A percentile compares a stretch with the other conserved stretches of the same genome.
These are phyloP conservation scores for Dusona sp. DNA, from an alignment of 2,888 invertebrate genomes.

Conservation along the genomic window DNA sequence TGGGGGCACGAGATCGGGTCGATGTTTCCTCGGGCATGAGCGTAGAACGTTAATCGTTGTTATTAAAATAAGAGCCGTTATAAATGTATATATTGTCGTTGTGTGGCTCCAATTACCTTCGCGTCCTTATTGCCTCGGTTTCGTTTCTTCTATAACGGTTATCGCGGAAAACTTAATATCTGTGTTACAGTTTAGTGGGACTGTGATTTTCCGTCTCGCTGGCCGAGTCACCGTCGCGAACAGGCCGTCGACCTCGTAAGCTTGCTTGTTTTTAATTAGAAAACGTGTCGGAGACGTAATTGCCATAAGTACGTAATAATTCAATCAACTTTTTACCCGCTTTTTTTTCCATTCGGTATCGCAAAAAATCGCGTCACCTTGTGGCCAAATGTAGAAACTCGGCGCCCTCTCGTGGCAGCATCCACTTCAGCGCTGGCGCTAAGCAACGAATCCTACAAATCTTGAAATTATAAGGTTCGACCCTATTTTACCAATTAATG, in stretches of 20 bases:
- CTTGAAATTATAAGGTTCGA: neutral
- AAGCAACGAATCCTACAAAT: neutral
- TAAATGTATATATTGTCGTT: neutral
- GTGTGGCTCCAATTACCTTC: constrained; percentile 16
- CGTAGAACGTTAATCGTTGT: neutral
- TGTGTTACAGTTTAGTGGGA: neutral
- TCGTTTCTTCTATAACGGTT: constrained; percentile 45
- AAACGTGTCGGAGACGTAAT: neutral
- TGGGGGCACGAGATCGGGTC: constrained; percentile 23
- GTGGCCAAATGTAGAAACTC: neutral
- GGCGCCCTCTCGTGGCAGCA: neutral
- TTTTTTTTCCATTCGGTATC: neutral
- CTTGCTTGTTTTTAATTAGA: neutral
- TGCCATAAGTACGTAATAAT: neutral
- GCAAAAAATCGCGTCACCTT: neutral
- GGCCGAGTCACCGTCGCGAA: neutral
- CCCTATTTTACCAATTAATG: neutral
- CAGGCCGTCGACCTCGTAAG: neutral
- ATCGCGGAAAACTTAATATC: constrained; percentile 8
- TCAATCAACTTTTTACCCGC: neutral
- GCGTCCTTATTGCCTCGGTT: constrained; percentile 31
- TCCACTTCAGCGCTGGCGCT: neutral
- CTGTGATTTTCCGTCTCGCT: neutral
- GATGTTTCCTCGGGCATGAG: neutral
- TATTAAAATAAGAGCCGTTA: constrained; percentile 4